These are phyloP conservation scores for Caenorhabditis zanzibari DNA, from an alignment of 2,888 invertebrate species.

Conservation along the genomic window DNA sequence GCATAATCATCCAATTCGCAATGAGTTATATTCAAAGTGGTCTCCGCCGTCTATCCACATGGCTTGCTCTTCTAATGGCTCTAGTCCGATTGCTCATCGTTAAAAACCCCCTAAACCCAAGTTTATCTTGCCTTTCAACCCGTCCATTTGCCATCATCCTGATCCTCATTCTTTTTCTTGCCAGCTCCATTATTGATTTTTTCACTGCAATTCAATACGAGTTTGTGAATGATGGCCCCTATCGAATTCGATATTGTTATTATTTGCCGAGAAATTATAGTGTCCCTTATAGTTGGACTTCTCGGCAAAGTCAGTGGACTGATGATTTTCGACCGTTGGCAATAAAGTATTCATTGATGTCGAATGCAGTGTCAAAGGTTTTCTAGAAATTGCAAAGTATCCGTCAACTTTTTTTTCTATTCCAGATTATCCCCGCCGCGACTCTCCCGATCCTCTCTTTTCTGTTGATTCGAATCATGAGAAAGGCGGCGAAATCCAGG, in stretches of 20 bases:
- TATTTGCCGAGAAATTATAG: background rate
- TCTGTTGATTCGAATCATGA: background rate
- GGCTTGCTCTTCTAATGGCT: conserved; percentile 15
- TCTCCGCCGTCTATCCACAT: background rate
- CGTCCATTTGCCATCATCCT: background rate
- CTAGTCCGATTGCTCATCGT: conserved; percentile 1
- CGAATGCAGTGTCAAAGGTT: conserved; percentile 8
- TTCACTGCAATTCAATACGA: background rate
- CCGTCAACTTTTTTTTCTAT: too few species aligned
- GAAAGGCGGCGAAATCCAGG: background rate
- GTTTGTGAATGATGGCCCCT: background rate
- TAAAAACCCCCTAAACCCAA: background rate
- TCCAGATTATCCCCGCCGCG: background rate
- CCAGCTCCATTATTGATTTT: background rate
- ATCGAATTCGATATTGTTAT: background rate
- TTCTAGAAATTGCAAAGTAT: background rate
- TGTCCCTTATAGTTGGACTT: background rate
- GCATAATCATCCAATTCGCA: background rate
- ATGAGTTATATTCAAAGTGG: background rate
- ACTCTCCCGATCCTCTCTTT: background rate
- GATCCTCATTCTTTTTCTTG: background rate
- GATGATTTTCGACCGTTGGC: background rate
- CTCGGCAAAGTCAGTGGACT: too few species aligned
- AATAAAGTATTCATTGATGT: background rate
- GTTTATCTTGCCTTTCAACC: background rate